A percentile compares a stretch with the other conserved stretches of the same genome.
Evolutionary conservation across 2,113 vertebrate species (phyloP).

Genomic region (Callipepla squamata): DNA sequence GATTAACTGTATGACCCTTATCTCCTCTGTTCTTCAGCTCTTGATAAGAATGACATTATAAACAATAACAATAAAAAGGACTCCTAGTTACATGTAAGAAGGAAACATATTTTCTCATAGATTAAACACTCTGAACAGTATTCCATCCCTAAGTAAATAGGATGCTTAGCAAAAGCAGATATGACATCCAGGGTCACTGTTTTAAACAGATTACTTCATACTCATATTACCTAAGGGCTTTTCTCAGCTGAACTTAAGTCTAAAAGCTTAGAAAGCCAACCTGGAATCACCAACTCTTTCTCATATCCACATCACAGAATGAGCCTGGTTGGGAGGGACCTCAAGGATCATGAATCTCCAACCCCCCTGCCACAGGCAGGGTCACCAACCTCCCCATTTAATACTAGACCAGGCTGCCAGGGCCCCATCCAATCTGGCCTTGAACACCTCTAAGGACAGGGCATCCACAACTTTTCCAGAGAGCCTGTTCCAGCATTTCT

Average conservation of each 20-base stretch:
- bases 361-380: too few species aligned
- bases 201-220: not conserved
- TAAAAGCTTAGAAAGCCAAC: not conserved
- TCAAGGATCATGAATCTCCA: too few species aligned
- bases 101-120: not conserved
- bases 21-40: not conserved
- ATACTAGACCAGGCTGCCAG: too few species aligned
- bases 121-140: not conserved
- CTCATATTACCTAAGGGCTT: not conserved
- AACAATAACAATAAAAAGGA: too few species aligned
- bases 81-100: not conserved
- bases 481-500: too few species aligned
- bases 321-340: too few species aligned
- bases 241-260: not conserved
- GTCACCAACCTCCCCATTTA: too few species aligned
- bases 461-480: too few species aligned
- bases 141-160: not conserved
- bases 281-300: not conserved
- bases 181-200: not conserved
- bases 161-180: not conserved
- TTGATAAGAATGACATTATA: not conserved
- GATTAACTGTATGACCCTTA: not conserved
- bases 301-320: not conserved
- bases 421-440: too few species aligned
- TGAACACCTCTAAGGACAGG: too few species aligned